These are phyloP conservation scores for Eilema griseolum DNA, from an alignment of 2,888 invertebrate species.

Conservation along the genomic window DNA sequence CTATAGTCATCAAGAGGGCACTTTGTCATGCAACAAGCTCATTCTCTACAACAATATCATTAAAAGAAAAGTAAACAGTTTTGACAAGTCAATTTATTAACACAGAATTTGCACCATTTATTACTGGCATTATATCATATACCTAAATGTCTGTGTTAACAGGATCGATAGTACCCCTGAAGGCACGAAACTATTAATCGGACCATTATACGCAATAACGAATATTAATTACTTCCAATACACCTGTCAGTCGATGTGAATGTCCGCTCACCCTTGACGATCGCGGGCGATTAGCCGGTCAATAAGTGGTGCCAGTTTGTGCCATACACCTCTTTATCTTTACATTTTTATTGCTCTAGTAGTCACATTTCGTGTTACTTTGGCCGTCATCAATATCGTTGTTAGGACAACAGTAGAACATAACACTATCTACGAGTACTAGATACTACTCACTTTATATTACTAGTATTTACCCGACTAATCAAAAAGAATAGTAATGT, in stretches of 20 bases:
- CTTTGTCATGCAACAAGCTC: too few relatives aligned
- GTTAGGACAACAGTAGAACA: not conserved
- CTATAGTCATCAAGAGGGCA: too few relatives aligned
- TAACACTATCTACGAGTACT: not conserved
- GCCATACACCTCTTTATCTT: conserved; percentile 52
- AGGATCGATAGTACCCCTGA: not conserved
- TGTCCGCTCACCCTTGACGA: conserved; percentile 49
- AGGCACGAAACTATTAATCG: conserved; percentile 1
- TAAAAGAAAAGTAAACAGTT: not conserved
- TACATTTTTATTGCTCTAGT: conserved; percentile 52
- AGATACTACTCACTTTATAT: not conserved
- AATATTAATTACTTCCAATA: conserved; percentile 29
- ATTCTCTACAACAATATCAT: too few relatives aligned
- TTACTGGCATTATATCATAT: not conserved
- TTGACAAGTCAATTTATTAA: not conserved
- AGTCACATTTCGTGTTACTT: conserved; percentile 32
- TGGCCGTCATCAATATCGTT: conserved; percentile 16
- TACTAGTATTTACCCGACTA: too few relatives aligned
- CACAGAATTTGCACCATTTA: not conserved
- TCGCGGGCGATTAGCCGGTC: conserved; percentile 55
- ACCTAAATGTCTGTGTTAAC: not conserved
- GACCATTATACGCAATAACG: conserved; percentile 17
- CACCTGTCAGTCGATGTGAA: conserved; percentile 43
- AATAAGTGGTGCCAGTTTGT: conserved; percentile 64
- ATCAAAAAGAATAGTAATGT: too few relatives aligned